Base-by-base conservation (phyloP, 2,797 vertebrate genomes). In the Urocyon cinereoargenteus region DNA sequence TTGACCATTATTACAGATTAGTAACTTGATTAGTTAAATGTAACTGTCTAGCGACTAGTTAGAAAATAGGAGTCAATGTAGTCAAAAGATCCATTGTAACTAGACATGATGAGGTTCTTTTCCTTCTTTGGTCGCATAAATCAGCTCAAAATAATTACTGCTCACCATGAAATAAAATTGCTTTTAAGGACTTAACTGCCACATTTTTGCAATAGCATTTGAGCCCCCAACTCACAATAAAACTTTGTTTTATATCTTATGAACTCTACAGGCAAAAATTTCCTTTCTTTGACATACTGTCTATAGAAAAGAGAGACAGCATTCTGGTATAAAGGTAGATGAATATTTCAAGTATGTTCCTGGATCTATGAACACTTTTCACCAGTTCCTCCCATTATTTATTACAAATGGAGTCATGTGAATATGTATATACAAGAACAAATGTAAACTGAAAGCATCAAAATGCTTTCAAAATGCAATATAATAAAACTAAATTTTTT, bases 141-240 rank as follows among this genome's bases (percentile, higher is more conserved):
- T 81, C 49, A 84, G 59, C 82, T 93, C 45, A 45, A 24, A 79
- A 53, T 61, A 73, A 77, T 59, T 90, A 64, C 59, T 92, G n/a
- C 51, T 93, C 53, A 40, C 28, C 6, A 45, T 22, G 59, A 88
- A 95, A 83, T 84, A 84, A 94, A 40, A 90, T 49, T 24, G 45
- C 49, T 88, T 90, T 81, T 64, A 72, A 97, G 62, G 68, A 86
- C 68, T 89, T 82, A 93, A 81, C 26, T 95, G 73, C 45, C 53
- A 40, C 85, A 68, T 90, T 91, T 94, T 21, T 82, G 34, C 31
- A 82, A 64, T 57, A 53, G 45, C n/a, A 86, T 70, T 82, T 79
- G 26, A 12, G 21, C 7, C 21, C 49, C 55, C 13, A 66, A 14
- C 40, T 45, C 40, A 7, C 40, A 45, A 45, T 45, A 45, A 45